Conservation (phyloP, 2,797 vertebrate species). For the Bryconaethiops microstoma region DNA sequence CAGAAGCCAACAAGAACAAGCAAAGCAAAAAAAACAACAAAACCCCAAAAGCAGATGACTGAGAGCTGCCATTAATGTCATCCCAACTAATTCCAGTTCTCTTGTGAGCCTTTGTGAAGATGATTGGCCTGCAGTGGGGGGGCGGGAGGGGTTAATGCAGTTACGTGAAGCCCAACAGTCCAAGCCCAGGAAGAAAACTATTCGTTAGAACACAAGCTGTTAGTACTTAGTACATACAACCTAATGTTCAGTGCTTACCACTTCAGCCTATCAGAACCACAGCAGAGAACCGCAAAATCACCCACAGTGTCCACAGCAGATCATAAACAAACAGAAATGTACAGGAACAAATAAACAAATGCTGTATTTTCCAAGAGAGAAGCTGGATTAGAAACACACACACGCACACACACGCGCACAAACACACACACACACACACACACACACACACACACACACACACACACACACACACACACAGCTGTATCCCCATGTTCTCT, state of each 20-base stretch:
- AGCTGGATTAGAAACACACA: constrained; percentile 3
- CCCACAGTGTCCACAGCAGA: constrained; percentile 8
- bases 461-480: constrained; percentile 30
- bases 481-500: constrained; percentile 67
- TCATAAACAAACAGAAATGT: constrained; percentile 18
- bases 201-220: constrained; percentile 55
- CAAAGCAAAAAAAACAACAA: constrained; percentile 42
- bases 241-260: constrained; percentile 69
- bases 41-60: constrained; percentile 51
- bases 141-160: constrained; percentile 7
- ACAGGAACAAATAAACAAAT: constrained; percentile 26
- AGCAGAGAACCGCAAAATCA: constrained; percentile 47
- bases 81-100: neutral
- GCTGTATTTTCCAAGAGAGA: constrained; percentile 4
- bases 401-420: too few relatives aligned
- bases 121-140: neutral
- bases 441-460: constrained; percentile 20
- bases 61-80: neutral
- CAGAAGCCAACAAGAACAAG: constrained; percentile 62
- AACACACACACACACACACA: neutral
- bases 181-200: constrained; percentile 42
- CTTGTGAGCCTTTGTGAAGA: neutral
- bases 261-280: constrained; percentile 75
- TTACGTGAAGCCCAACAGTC: neutral
- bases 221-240: constrained; percentile 21